phyloP scores from a whole-genome alignment of 2,113 vertebrate species.

The Entelurus aequoreus region DNA sequence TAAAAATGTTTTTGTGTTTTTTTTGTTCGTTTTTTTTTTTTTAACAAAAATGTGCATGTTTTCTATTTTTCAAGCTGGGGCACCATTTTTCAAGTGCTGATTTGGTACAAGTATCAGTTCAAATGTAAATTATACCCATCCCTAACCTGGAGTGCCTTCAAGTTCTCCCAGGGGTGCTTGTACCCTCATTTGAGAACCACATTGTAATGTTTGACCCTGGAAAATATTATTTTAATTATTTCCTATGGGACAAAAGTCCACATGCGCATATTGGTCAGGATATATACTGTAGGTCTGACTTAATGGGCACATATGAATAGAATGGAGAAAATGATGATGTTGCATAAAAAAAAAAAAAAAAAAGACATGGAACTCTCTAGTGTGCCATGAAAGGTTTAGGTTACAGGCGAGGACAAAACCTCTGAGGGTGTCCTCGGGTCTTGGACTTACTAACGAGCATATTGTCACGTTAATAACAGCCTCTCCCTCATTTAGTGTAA shows the following conservation, averaged over 20 bases:
- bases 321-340: neutral
- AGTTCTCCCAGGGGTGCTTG: neutral
- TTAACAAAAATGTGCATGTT: too few species aligned
- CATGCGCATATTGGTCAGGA: neutral
- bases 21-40: too few species aligned
- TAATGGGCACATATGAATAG: neutral
- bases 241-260: neutral
- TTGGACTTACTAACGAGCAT: slow-evolving; percentile 35
- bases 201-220: neutral
- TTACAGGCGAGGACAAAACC: slow-evolving; percentile 58
- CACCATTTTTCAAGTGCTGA: too few species aligned
- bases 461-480: slow-evolving; percentile 52
- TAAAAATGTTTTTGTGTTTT: too few species aligned
- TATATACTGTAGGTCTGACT: neutral
- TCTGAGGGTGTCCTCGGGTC: slow-evolving; percentile 45
- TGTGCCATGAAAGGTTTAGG: slow-evolving; percentile 18
- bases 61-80: too few species aligned
- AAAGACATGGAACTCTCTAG: slow-evolving; percentile 1
- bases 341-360: neutral
- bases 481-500: slow-evolving; percentile 48
- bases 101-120: too few species aligned
- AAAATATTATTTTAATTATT: too few species aligned
- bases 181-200: neutral
- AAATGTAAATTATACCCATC: too few species aligned
- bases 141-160: neutral